Evolutionary conservation across 2,113 vertebrate species (phyloP).

Genomic region (Micronisus gabar): DNA sequence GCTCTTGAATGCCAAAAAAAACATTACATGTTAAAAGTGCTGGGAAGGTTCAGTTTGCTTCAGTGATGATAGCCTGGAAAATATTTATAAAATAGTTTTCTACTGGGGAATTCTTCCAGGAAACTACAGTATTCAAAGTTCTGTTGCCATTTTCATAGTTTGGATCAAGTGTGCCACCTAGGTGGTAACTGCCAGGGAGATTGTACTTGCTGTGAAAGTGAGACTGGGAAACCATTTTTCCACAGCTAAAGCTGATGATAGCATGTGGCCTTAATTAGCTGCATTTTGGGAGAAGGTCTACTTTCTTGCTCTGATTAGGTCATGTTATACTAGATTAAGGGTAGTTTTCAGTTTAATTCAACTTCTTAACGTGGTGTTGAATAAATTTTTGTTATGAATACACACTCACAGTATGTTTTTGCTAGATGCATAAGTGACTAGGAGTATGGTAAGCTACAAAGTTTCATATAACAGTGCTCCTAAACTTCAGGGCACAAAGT

Average conservation of each 20-base stretch:
- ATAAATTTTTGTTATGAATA: background rate
- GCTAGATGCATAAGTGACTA: accelerated
- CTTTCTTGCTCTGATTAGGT: background rate
- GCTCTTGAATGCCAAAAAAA: background rate
- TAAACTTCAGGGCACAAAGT: background rate
- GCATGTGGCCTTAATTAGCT: background rate
- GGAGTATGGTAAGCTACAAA: background rate
- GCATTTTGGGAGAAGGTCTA: background rate
- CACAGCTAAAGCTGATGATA: background rate
- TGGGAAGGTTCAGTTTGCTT: background rate
- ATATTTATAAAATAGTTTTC: background rate
- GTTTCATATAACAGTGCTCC: background rate
- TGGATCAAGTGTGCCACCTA: background rate
- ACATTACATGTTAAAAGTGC: background rate
- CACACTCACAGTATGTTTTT: background rate
- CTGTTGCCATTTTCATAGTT: background rate
- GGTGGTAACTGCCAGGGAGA: background rate
- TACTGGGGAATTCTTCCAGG: background rate
- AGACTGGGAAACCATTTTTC: background rate
- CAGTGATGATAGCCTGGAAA: background rate
- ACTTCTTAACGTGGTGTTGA: background rate
- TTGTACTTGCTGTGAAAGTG: background rate
- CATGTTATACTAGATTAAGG: background rate
- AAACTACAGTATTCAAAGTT: background rate
- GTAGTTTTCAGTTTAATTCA: background rate